These are phyloP conservation scores for Hippoglossus hippoglossus DNA, from an alignment of 2,797 vertebrate genomes.

Conservation along the genomic window DNA sequence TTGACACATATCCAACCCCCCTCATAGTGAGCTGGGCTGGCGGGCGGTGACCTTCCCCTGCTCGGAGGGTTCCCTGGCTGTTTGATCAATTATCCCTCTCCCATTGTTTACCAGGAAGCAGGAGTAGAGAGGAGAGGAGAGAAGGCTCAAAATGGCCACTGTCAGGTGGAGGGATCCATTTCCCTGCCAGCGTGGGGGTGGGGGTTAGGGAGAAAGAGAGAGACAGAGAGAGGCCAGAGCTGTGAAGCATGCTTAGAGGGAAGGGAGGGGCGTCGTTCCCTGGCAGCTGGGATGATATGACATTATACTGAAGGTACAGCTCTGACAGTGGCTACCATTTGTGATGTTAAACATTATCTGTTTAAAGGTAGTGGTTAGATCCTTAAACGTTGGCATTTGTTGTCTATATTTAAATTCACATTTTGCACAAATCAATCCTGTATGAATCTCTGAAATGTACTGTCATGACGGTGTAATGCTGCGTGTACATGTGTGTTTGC, in stretches of 20 bases:
- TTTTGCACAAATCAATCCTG: conserved; percentile 3
- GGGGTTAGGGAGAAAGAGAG: conserved; percentile 71
- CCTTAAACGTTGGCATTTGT: conserved; percentile 39
- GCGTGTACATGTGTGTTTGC: conserved; percentile 48
- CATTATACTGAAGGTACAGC: conserved; percentile 69
- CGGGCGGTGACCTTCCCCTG: conserved; percentile 89
- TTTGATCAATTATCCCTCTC: conserved; percentile 89
- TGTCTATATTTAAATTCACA: conserved; percentile 10
- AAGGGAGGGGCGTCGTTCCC: conserved; percentile 73
- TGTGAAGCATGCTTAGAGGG: conserved; percentile 69
- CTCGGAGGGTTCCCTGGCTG: conserved; percentile 84
- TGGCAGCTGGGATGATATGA: conserved; percentile 78
- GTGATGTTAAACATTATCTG: conserved; percentile 45
- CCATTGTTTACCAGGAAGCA: conserved; percentile 87
- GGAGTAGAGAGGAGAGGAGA: conserved; percentile 72
- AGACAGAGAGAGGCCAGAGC: conserved; percentile 72
- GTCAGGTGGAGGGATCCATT: conserved; percentile 86
- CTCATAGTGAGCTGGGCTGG: conserved; percentile 74
- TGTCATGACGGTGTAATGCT: conserved; percentile 11
- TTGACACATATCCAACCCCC: conserved; percentile 35
- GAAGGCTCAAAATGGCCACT: conserved; percentile 85
- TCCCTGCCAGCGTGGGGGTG: conserved; percentile 79
- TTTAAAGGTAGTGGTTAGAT: conserved; percentile 16
- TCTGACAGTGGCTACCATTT: conserved; percentile 57
- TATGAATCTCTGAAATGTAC: conserved; percentile 21